Base-by-base conservation (phyloP, 2,888 invertebrate genomes). In the Campoplex nolae region DNA sequence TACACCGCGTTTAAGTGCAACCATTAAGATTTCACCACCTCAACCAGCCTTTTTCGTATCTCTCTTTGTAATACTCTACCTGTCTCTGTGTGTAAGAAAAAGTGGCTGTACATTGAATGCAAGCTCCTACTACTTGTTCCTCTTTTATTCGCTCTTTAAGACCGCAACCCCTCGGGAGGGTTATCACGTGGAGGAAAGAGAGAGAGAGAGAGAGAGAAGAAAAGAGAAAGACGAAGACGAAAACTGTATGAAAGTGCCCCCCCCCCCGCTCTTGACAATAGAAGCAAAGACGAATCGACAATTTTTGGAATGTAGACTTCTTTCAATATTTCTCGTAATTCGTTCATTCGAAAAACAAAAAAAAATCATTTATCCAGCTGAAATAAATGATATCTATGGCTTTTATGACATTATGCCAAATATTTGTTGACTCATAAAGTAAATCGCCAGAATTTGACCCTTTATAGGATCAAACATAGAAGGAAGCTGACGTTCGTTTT, bases 21-120 rank as follows among this genome's bases (percentile, higher is more conserved):
- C 89, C 88, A 87, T 89, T 88, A 88, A 89, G 89, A 89, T 89
- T 88, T 85, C 88, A 88, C 88, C 86, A 82, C 81, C 88, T 88
- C 87, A 84, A 88, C 88, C 88, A 85, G 83, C 82, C 87, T 85
- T 85, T 88, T 84, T 83, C 82, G 28, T 75, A 73, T 83, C 86
- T 86, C 86, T 85, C 75, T 8, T 58, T 28, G 75, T 45, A 74
- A 76, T 70, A 51, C 56, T 35, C 48, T 56, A 32, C 68, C n/a
- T 42, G 58, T 28, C 45, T 35, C 38, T 77, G 51, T 71, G 48
- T 62, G 32, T 48, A 62, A 45, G 62, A 62, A 35, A 35, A 71
- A 54, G 23, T 71, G 54, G 56, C 51, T 35, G 48, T 58, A 68
- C 71, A 71, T 54, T 62, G 32, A 48, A 56, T 18, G 68, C 48